A percentile compares a stretch with the other conserved stretches of the same genome.
These are phyloP conservation scores for Homalodisca vitripennis DNA, from an alignment of 1,140 invertebrate species.

Conservation along the genomic window DNA sequence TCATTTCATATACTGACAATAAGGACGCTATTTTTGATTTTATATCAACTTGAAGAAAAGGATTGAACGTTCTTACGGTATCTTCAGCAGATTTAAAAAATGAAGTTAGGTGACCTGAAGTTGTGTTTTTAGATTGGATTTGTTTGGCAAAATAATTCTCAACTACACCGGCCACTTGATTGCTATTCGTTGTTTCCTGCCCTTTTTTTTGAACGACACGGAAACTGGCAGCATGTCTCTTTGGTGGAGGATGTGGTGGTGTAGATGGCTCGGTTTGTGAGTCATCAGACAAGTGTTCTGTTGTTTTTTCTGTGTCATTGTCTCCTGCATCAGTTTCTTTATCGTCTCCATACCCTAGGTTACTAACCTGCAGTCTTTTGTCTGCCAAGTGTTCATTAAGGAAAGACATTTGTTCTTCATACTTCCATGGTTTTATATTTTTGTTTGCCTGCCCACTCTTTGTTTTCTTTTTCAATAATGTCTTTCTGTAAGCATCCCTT, in stretches of 20 bases:
- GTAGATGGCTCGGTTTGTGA: slow-evolving; percentile 4
- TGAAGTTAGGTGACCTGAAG: too few relatives aligned
- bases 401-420: slow-evolving; percentile 19
- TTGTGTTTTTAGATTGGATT: neutral
- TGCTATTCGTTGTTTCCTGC: neutral
- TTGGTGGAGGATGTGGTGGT: neutral
- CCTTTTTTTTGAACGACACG: neutral
- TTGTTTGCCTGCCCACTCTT: slow-evolving; percentile 15
- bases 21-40: neutral
- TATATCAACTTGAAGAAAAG: neutral
- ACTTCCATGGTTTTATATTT: slow-evolving; percentile 3
- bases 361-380: slow-evolving; percentile 2
- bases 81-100: neutral
- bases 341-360: neutral
- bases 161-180: neutral
- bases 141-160: neutral
- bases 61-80: neutral
- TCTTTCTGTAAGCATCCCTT: slow-evolving; percentile 10
- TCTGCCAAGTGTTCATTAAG: slow-evolving; percentile 10
- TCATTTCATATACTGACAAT: neutral
- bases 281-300: slow-evolving; percentile 15
- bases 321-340: slow-evolving; percentile 3
- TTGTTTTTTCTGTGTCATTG: slow-evolving; percentile 6
- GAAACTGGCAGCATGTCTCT: neutral
- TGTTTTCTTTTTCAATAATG: slow-evolving; percentile 15